These are phyloP conservation scores for Zoanthus sansibaricus DNA, from an alignment of 92 coral and sea anemone species.

Conservation along the genomic window DNA sequence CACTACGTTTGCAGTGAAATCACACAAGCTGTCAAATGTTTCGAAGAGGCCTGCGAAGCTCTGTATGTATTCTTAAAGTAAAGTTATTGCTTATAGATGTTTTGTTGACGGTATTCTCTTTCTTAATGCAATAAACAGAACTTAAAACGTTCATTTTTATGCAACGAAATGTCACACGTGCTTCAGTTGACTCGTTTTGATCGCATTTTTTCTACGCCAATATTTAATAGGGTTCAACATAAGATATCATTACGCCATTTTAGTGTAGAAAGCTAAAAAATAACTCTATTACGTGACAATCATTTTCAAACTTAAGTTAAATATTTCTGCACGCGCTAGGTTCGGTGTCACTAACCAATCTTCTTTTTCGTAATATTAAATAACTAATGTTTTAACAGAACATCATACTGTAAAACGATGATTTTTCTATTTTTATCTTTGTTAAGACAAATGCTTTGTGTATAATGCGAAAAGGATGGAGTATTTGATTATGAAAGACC, in stretches of 20 bases:
- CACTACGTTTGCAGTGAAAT: conserved; percentile 92
- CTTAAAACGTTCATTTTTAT: not conserved
- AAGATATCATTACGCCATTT: not conserved
- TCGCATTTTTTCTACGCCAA: not conserved
- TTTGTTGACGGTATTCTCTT: not conserved
- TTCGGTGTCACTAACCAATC: no score
- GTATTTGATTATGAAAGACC: no score
- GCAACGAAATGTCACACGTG: not conserved
- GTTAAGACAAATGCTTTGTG: no score
- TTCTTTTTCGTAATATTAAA: no score
- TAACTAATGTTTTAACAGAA: no score
- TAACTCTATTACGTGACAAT: no score
- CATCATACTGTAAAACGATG: no score
- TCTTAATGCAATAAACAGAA: not conserved
- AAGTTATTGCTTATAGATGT: not conserved
- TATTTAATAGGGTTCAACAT: no score
- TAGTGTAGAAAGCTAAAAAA: not conserved
- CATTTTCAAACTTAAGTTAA: no score
- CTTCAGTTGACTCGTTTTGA: not conserved
- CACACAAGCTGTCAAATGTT: conserved; percentile 93
- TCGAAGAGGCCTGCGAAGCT: conserved; percentile 88
- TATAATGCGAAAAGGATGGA: no score
- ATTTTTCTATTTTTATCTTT: no score
- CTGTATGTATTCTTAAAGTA: conserved; percentile 69
- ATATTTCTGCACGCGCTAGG: no score